These are phyloP conservation scores for Ciconia maguari DNA, from an alignment of 2,113 vertebrate genomes.

Conservation along the genomic window DNA sequence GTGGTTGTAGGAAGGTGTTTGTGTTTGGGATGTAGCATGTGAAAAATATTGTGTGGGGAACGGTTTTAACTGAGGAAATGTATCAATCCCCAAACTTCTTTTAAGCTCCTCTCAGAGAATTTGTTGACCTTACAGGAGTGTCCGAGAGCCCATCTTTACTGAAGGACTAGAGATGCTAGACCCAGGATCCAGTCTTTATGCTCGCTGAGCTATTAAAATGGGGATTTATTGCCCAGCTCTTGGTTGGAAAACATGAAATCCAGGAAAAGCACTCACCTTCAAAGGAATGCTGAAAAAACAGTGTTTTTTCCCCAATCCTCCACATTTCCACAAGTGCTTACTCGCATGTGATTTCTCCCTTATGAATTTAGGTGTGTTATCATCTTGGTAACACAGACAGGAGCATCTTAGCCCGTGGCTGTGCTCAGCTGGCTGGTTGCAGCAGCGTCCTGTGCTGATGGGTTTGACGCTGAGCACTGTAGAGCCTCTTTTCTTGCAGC, in stretches of 20 bases:
- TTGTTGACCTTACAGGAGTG: not conserved
- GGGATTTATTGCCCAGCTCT: not conserved
- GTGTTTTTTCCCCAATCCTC: no score
- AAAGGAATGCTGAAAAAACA: not conserved
- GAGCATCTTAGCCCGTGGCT: not conserved
- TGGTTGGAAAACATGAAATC: not conserved
- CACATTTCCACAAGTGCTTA: no score
- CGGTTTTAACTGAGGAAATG: not conserved
- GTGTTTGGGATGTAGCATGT: not conserved
- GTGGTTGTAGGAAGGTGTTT: not conserved
- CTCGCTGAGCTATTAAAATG: not conserved
- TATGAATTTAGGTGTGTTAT: no score
- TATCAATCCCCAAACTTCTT: not conserved
- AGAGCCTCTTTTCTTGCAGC: not conserved
- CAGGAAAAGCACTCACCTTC: not conserved
- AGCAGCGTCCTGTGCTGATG: not conserved
- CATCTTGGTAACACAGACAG: not conserved
- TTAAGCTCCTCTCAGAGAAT: not conserved
- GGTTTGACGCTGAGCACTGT: not conserved
- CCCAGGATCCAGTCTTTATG: not conserved
- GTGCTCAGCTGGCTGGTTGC: not conserved
- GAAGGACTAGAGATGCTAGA: not conserved
- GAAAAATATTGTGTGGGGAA: not conserved
- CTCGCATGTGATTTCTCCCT: no score
- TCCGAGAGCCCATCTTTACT: not conserved